A percentile compares a stretch with the other conserved stretches of the same genome.
Conservation (phyloP, 2,888 invertebrate species). For the Matsumyia berberina region DNA sequence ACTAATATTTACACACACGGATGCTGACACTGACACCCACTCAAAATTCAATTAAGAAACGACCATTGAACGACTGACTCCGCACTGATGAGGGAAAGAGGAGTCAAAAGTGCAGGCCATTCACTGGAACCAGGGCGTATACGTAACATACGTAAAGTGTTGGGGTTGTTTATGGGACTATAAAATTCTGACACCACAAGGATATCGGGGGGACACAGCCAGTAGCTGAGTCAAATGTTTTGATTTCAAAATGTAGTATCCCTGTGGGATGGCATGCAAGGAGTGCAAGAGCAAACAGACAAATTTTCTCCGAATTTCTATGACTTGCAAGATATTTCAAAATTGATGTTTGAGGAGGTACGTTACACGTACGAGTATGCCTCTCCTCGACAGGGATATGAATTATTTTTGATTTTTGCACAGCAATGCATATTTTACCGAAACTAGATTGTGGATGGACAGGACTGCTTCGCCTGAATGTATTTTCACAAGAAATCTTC, state of each 20-base stretch:
- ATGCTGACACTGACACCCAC: conserved; percentile 70
- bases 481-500: background rate
- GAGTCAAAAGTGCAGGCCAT: conserved; percentile 41
- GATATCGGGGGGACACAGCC: conserved; percentile 13
- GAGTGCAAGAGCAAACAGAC: conserved; percentile 11
- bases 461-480: background rate
- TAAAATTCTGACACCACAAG: conserved; percentile 45
- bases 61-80: background rate
- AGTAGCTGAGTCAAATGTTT: conserved; percentile 58
- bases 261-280: background rate
- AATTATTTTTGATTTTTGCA: conserved; percentile 18
- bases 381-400: background rate
- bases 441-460: background rate
- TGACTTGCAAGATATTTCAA: conserved; percentile 7
- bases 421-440: conserved; percentile 2
- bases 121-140: background rate
- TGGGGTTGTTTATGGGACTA: conserved; percentile 32
- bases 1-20: conserved; percentile 47
- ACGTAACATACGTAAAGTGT: background rate
- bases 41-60: conserved; percentile 68
- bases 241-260: conserved; percentile 30
- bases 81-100: background rate
- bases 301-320: background rate
- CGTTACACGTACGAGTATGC: too few relatives aligned
- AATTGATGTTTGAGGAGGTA: too few relatives aligned